Base-by-base conservation (phyloP, 2,888 invertebrate genomes). In the Cistogaster globosa region DNA sequence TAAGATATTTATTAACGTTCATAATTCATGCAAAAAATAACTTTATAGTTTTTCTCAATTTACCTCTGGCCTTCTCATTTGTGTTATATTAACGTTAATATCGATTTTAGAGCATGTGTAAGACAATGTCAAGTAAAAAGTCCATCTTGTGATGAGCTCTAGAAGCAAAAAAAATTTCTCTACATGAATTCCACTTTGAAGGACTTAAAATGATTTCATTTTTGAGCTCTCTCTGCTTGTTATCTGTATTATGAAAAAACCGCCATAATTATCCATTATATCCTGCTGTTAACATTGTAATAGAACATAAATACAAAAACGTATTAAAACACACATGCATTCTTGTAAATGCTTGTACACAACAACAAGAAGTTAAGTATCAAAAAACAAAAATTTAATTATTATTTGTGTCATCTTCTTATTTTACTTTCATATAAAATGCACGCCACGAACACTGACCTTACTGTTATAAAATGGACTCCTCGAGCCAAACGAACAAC, bases 321-420 rank as follows among this genome's bases (percentile, higher is more conserved):
- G 26, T 7, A 55, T 14, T 22, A 42, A 6, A 42, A 63, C 51
- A 20, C 53, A 12, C 12, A 55, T 32, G 20, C n/a, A 22, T 20
- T 9, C 53, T 20, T 20, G 8, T 58, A 12, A 18, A 69, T 16
- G 53, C 38, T 14, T 32, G 26, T n/a, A 63, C 42, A 51, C 38
- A 72, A 22, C 57, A 65, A 53, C 26, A 26, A 26, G 11, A 65
- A 42, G 53, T 22, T 62, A 51, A 57, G 53, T 45, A 74, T 42
- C 51, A 68, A 69, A 53, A 83, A 72, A 67, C 72, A 81, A 74
- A 79, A 69, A 81, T 79, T 77, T 84, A 78, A 81, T 84, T 84
- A 81, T 84, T 77, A 81, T 84, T 77, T 77, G 18, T 65, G 77
- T 63, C 77, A 74, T 81, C 77, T 78, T 69, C 58, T 68, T 32